These are phyloP conservation scores for Poeciliopsis turrubarensis DNA, from an alignment of 2,113 vertebrate genomes.

Conservation along the genomic window DNA sequence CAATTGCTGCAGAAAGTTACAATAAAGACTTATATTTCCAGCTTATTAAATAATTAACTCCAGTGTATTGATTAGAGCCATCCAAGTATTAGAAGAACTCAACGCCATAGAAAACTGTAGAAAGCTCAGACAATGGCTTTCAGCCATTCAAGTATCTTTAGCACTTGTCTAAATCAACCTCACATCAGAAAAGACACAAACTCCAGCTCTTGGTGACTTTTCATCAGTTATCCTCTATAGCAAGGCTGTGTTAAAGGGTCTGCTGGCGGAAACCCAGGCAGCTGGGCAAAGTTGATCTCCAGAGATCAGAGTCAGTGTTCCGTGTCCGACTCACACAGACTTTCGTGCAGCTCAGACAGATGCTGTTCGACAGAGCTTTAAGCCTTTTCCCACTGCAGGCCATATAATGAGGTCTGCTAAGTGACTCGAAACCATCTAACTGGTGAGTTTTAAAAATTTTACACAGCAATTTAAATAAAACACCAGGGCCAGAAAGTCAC, in stretches of 20 bases:
- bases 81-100: not conserved
- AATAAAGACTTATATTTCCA: not conserved
- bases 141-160: not conserved
- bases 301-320: constrained; percentile 62
- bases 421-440: constrained; percentile 15
- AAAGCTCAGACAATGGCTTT: constrained; percentile 1
- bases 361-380: constrained; percentile 38
- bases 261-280: constrained; percentile 32
- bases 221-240: constrained; percentile 10
- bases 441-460: constrained; percentile 22
- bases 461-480: constrained; percentile 30
- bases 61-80: not conserved
- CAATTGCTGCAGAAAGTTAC: not conserved
- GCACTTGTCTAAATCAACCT: constrained; percentile 1
- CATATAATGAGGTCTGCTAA: constrained; percentile 53
- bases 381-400: constrained; percentile 22
- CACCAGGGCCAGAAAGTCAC: not conserved
- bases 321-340: constrained; percentile 53
- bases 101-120: not conserved
- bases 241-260: constrained; percentile 13
- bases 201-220: constrained; percentile 17
- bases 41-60: constrained; percentile 3
- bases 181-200: not conserved
- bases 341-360: constrained; percentile 45
- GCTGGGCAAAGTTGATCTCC: constrained; percentile 45